Evolutionary conservation across 2,113 vertebrate genomes (phyloP), one percentile per base, ranked within the genome.

Genomic region (Apodemus sylvaticus): DNA sequence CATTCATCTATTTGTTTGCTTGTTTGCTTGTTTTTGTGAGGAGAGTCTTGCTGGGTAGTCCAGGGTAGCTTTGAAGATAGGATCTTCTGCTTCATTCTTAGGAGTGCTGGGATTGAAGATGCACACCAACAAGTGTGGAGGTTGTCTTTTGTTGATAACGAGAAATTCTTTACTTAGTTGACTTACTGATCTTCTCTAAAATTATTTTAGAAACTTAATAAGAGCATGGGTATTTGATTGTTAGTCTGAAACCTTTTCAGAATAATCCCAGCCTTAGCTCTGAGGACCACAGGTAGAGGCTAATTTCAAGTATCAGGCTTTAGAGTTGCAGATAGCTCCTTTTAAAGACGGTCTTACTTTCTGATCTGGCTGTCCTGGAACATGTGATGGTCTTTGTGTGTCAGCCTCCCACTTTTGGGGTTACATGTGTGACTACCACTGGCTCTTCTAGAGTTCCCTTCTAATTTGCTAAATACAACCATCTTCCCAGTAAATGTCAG

Each of bases 151-250:
- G 77, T 78, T 71, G 83, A 86, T 64, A 4, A 71, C 71, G 78
- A 77, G 48, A 93, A 95, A 79, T 94, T 88, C 53, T 95, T 95
- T 77, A 34, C 76, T 22, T 87, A 74, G 53, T 95, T 94, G 89
- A 55, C 60, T 93, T 83, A 62, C 13, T 83, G 55, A 86, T 92
- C 22, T 94, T 93, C 77, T 71, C 48, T 29, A 81, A 93, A 82
- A 58, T 16, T 94, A 92, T 51, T 92, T 34, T 31, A 93, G 90
- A 58, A 79, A 73, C 70, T 79, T 97, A 90, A 83, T 96, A 88
- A 93, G 93, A 96, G 26, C 62, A 53, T 89, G 79, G 60, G 17
- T 89, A 76, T 91, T 85, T 86, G 73, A 62, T 83, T 91, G 91
- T 77, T 94, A 82, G 86, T 86, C 24, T 62, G 39, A 96, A 82